A percentile compares a stretch with the other conserved stretches of the same genome.
phyloP scores from a whole-genome alignment of 1,140 invertebrate genomes.

The Hirudo medicinalis region DNA sequence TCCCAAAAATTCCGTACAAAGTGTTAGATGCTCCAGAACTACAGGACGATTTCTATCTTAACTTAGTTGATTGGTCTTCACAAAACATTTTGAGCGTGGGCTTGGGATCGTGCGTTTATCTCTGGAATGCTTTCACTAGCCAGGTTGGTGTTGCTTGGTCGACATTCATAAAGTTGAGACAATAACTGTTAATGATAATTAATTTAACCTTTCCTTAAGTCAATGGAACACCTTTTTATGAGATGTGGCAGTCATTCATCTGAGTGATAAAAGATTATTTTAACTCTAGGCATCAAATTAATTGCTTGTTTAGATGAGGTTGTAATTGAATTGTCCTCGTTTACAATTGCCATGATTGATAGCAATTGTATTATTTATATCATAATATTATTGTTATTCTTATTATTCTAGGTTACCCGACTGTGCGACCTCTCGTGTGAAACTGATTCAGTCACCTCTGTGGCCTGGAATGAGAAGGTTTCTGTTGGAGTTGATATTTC shows the following conservation, averaged over 20 bases:
- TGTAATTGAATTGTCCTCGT: too few species aligned
- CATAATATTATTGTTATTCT: neutral
- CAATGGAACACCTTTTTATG: too few species aligned
- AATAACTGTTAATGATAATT: too few species aligned
- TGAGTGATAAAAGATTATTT: too few species aligned
- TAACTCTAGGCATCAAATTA: too few species aligned
- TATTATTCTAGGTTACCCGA: neutral
- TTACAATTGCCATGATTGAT: too few species aligned
- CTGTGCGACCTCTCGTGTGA: conserved; percentile 87
- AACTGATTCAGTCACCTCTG: conserved; percentile 92
- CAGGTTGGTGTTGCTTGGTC: conserved; percentile 50
- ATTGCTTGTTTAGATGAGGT: too few species aligned
- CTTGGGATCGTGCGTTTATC: conserved; percentile 88
- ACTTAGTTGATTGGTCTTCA: conserved; percentile 97
- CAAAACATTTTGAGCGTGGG: conserved; percentile 98
- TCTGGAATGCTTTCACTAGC: conserved; percentile 97
- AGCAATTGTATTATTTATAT: too few species aligned
- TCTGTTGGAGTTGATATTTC: conserved; percentile 23
- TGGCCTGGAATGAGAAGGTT: conserved; percentile 90
- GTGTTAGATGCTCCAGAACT: conserved; percentile 93
- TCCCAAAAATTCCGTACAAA: conserved; percentile 92
- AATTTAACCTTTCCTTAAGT: too few species aligned
- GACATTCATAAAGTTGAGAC: too few species aligned
- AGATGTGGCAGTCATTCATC: too few species aligned
- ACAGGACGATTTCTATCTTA: conserved; percentile 98